Evolutionary conservation across 2,113 vertebrate genomes (phyloP), one percentile per base, ranked within the genome.

Genomic region (Fregata magnificens): DNA sequence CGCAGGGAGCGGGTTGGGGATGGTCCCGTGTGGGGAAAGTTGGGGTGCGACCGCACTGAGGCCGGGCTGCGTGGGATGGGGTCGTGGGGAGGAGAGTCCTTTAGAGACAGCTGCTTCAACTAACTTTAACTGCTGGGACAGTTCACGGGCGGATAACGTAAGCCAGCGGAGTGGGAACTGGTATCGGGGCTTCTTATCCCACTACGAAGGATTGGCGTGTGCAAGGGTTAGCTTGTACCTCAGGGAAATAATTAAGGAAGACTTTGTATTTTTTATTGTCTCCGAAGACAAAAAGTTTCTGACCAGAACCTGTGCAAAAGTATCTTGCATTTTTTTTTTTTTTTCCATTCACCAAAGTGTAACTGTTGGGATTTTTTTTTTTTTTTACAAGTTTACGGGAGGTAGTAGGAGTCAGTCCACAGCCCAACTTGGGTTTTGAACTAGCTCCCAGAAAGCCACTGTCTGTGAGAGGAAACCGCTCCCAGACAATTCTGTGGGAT

Each of bases 31-130:
- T 1, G 2, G 36, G 29, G 36, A 67, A 58, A 65, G 6, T 2
- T 50, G 82, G n/a, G 29, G 5, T 56, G 66, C 5, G 3, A 32
- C 22, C 0, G 0, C 16, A 11, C 9, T 18, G 24, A 47, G 65
- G 65, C 12, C 31, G 44, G 19, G 42, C 74, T 7, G 42, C 2
- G 2, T 5, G 26, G 36, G 56, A 49, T 16, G 67, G 56, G 13
- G 18, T 8, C 5, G 2, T 3, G 28, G 22, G 21, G 10, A 73
- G 20, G 3, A 53, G 42, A 40, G 7, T 3, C 32, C 45, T 88
- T 53, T 16, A 36, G 34, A 63, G 42, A 34, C n/a, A 84, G n/a
- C 20, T 31, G 42, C 85, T 74, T 32, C 32, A 26, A 38, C 25
- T 55, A 34, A 47, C 36, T 94, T 61, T 21, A 71, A 18, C 38